Evolutionary conservation across 30 jellyfish, hydroid and myxozoan species (phyloP).

Genomic region (Turritopsis rubra): DNA sequence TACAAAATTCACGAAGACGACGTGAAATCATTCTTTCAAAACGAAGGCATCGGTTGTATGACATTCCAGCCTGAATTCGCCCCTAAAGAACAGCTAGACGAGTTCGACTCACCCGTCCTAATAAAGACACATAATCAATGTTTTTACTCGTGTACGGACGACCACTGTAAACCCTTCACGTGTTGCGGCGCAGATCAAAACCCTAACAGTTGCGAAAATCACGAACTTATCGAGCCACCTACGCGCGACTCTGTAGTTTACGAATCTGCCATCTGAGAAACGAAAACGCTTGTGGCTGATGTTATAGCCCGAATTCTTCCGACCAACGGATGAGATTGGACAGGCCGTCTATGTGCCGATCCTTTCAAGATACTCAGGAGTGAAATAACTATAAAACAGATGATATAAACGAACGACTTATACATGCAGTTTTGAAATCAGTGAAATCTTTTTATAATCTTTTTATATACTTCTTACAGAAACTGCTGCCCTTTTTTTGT

Average conservation of each 20-base stretch:
- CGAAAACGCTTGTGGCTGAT: too few relatives aligned
- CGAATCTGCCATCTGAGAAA: not conserved
- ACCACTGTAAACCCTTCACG: not conserved
- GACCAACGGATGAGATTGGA: too few relatives aligned
- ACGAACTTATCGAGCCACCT: not conserved
- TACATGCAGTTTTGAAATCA: too few relatives aligned
- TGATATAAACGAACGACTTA: too few relatives aligned
- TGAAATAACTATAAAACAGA: too few relatives aligned
- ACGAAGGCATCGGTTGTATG: conserved; percentile 68
- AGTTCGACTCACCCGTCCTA: not conserved
- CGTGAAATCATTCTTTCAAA: conserved; percentile 32
- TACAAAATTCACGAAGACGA: conserved; percentile 31
- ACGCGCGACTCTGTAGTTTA: not conserved
- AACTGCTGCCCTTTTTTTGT: too few relatives aligned
- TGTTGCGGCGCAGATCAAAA: conserved; percentile 4
- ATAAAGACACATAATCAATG: not conserved
- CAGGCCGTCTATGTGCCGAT: too few relatives aligned
- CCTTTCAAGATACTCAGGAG: too few relatives aligned
- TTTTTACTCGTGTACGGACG: not conserved
- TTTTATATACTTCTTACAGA: too few relatives aligned
- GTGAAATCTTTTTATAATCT: too few relatives aligned
- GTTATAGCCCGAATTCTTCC: too few relatives aligned
- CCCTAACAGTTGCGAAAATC: not conserved
- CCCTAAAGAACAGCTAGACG: not conserved
- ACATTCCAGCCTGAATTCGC: conserved; percentile 82